Conservation (phyloP, 2,797 vertebrate species). For the Prunella strophiata region DNA sequence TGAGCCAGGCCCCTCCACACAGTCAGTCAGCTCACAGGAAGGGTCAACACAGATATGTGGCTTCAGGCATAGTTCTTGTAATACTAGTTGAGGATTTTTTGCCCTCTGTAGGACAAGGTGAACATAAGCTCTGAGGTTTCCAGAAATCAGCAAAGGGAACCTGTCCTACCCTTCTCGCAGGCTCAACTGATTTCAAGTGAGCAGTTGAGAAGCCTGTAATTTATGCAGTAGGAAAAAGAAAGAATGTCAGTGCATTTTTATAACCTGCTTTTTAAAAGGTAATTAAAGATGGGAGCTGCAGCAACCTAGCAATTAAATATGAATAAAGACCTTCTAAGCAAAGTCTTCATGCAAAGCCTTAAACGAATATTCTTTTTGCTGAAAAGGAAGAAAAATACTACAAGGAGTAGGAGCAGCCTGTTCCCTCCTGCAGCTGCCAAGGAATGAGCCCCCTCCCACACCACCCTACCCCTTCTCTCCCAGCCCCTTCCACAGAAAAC, state of each 20-base stretch:
- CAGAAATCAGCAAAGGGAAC: not conserved
- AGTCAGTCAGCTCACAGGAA: not conserved
- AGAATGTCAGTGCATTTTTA: conserved; percentile 73
- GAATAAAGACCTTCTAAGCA: conserved; percentile 80
- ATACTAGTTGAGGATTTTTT: not conserved
- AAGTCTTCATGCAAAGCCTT: conserved; percentile 72
- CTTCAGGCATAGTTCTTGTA: not conserved
- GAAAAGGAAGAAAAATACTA: conserved; percentile 70
- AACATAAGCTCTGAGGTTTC: not conserved
- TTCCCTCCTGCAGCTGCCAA: conserved; percentile 68
- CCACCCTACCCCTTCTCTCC: not conserved
- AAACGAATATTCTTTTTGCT: conserved; percentile 70
- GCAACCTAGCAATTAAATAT: conserved; percentile 79
- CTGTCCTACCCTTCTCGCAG: not conserved
- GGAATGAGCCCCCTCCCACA: conserved; percentile 48
- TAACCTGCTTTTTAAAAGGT: conserved; percentile 76
- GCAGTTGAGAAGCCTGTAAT: conserved; percentile 47
- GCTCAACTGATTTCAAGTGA: not conserved
- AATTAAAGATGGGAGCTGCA: conserved; percentile 77
- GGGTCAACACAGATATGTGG: not conserved
- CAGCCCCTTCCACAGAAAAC: conserved; percentile 44
- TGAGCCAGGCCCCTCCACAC: not conserved
- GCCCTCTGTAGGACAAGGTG: not conserved
- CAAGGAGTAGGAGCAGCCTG: conserved; percentile 67
- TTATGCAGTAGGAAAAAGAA: conserved; percentile 59